Percentiles rank a stretch among this genome's conserved stretches.
These are phyloP conservation scores for Glaucidium brasilianum DNA, from an alignment of 2,113 vertebrate species.

Conservation along the genomic window DNA sequence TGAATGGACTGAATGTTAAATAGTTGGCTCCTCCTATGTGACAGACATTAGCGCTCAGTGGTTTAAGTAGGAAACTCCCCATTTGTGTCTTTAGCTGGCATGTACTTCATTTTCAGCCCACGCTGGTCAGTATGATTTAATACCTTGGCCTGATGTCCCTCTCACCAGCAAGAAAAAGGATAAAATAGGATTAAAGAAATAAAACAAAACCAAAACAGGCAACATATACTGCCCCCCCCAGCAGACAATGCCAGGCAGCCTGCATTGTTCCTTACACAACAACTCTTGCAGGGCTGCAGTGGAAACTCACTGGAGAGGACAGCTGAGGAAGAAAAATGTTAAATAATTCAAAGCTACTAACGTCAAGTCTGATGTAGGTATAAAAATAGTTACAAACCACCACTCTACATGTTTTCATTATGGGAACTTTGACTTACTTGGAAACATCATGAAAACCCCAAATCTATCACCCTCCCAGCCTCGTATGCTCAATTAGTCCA, in stretches of 20 bases:
- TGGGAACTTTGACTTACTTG: slow-evolving; percentile 56
- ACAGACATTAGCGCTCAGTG: neutral
- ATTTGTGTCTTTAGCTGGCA: slow-evolving; percentile 17
- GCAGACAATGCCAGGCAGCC: slow-evolving; percentile 1
- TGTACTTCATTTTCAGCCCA: neutral
- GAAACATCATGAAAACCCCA: slow-evolving; percentile 23
- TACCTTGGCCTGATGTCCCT: neutral
- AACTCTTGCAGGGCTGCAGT: slow-evolving; percentile 18
- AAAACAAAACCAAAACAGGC: neutral
- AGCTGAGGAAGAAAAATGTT: slow-evolving; percentile 72
- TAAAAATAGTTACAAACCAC: slow-evolving; percentile 80
- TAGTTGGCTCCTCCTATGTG: slow-evolving; percentile 50
- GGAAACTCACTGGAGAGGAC: slow-evolving; percentile 67
- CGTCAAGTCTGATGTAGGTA: slow-evolving; percentile 74
- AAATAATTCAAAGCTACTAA: slow-evolving; percentile 80
- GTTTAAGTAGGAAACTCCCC: neutral
- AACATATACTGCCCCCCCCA: neutral
- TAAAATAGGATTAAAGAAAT: slow-evolving; percentile 14
- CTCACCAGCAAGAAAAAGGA: neutral
- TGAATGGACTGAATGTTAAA: slow-evolving; percentile 43
- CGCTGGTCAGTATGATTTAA: slow-evolving; percentile 9
- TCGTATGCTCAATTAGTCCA: slow-evolving; percentile 1
- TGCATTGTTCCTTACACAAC: slow-evolving; percentile 50
- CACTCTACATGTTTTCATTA: slow-evolving; percentile 65
- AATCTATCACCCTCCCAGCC: neutral